Conservation (phyloP, 2,113 vertebrate genomes). For the Zosterops lateralis region DNA sequence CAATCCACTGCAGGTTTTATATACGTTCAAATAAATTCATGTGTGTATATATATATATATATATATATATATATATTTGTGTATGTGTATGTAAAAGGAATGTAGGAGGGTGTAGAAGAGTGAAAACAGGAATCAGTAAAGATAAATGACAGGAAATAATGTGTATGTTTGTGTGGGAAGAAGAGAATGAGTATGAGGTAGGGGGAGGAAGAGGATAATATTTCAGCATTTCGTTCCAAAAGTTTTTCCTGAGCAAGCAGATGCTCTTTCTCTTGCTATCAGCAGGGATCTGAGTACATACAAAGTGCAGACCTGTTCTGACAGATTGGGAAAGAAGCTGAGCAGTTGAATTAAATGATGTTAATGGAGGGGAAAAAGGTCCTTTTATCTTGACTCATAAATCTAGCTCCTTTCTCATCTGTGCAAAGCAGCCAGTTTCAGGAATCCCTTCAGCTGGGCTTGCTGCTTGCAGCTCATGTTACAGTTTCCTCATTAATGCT, state of each 20-base stretch:
- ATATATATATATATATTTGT: not conserved
- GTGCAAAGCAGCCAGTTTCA: not conserved
- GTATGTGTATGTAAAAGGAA: not conserved
- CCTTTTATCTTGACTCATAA: not conserved
- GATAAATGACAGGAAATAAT: slow-evolving; percentile 18
- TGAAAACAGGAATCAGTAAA: not conserved
- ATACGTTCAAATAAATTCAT: not conserved
- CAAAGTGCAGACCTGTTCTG: not conserved
- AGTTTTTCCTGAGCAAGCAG: not conserved
- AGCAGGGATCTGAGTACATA: not conserved
- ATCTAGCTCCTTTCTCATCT: not conserved
- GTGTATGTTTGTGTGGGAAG: not conserved
- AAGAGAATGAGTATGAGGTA: not conserved
- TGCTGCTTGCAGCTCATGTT: not conserved
- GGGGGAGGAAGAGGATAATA: not conserved
- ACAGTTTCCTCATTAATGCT: not conserved
- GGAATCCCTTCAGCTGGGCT: not conserved
- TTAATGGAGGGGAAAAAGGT: not conserved
- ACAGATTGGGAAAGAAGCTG: not conserved
- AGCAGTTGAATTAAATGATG: not conserved
- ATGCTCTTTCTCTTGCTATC: not conserved
- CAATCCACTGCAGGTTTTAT: not conserved
- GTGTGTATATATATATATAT: not conserved
- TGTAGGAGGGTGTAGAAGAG: not conserved
- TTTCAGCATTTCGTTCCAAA: not conserved